These are phyloP conservation scores for Eumacrocentrus americanus DNA, from an alignment of 2,888 invertebrate species.

Conservation along the genomic window DNA sequence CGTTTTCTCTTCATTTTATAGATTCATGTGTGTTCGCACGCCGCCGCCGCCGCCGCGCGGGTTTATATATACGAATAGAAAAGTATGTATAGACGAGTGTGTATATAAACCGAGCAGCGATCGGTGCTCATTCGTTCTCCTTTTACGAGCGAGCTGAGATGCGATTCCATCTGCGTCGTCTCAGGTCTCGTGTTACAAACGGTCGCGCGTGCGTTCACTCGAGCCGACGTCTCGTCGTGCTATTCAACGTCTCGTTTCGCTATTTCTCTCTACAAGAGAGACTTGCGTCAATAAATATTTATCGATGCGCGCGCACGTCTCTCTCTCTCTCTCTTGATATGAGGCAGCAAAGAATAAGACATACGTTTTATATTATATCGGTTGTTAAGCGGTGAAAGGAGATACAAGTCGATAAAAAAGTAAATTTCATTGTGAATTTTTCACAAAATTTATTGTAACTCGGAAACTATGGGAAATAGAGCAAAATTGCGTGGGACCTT, in stretches of 20 bases:
- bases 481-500: no score
- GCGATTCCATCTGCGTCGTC: slow-evolving; percentile 17
- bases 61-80: slow-evolving; percentile 1
- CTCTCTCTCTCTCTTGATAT: no score
- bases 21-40: slow-evolving; percentile 21
- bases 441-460: no score
- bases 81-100: background rate
- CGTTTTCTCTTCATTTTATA: background rate
- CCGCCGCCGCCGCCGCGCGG: no score
- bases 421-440: no score
- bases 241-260: slow-evolving; percentile 21
- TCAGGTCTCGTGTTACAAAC: slow-evolving; percentile 14
- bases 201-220: slow-evolving; percentile 19
- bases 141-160: slow-evolving; percentile 11
- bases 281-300: slow-evolving; percentile 33
- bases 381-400: no score
- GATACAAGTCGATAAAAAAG: no score
- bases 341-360: no score
- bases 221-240: slow-evolving; percentile 17
- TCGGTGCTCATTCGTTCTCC: slow-evolving; percentile 10
- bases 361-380: no score
- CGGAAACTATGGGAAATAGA: no score
- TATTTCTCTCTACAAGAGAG: slow-evolving; percentile 7
- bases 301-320: slow-evolving; percentile 29
- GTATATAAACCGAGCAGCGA: slow-evolving; percentile 12